Evolutionary conservation across 2,888 invertebrate genomes (phyloP).

Genomic region (Tetramorium bicarinatum): DNA sequence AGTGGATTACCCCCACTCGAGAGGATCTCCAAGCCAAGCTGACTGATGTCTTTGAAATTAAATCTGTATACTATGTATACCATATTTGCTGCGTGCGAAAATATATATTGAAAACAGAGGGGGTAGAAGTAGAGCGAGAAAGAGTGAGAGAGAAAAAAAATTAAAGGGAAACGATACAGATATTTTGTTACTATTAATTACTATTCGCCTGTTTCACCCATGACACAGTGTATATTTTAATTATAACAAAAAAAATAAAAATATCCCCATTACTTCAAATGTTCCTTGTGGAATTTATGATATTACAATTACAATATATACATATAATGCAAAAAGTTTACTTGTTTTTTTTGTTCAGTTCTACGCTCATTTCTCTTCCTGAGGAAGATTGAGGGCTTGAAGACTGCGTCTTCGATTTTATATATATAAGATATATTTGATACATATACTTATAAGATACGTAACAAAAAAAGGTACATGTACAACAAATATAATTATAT

Average conservation of each 20-base stretch:
- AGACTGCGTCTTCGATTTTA: background rate
- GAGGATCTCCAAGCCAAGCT: constrained; percentile 77
- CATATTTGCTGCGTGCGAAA: constrained; percentile 82
- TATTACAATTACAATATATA: constrained; percentile 33
- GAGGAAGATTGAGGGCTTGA: background rate
- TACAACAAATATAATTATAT: background rate
- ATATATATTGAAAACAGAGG: constrained; percentile 78
- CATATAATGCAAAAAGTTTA: background rate
- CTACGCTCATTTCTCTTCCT: background rate
- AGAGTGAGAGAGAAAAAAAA: constrained; percentile 73
- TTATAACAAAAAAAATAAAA: constrained; percentile 84
- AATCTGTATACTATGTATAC: constrained; percentile 85
- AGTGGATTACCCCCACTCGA: background rate
- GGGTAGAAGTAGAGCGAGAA: constrained; percentile 79
- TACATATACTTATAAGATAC: background rate
- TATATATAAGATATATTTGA: background rate
- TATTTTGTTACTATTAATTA: constrained; percentile 86
- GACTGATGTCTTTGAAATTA: constrained; percentile 82
- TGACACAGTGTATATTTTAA: constrained; percentile 87
- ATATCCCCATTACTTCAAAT: constrained; percentile 72
- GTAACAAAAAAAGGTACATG: background rate
- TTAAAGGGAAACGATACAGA: constrained; percentile 82
- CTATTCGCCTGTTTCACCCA: constrained; percentile 86
- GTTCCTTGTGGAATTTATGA: constrained; percentile 24
- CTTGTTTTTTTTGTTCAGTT: background rate